Percentiles rank a stretch among this genome's conserved stretches.
Evolutionary conservation across 2,113 vertebrate species (phyloP).

Genomic region (Lophius piscatorius): DNA sequence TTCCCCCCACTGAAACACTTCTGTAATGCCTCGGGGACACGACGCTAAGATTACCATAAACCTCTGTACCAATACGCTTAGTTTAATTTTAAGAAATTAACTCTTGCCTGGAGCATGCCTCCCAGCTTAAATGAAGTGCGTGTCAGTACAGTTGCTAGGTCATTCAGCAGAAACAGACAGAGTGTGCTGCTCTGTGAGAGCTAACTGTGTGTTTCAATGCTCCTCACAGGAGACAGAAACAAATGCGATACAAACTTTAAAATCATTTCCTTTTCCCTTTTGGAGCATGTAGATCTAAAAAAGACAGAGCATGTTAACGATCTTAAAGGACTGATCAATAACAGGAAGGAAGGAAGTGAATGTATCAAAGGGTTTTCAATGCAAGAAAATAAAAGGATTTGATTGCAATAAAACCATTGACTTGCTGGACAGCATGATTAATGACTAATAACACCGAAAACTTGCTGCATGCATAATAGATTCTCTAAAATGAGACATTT

Average conservation of each 20-base stretch:
- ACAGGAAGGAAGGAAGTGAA: constrained; percentile 13
- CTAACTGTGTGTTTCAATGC: constrained; percentile 72
- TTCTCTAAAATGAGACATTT: too few species aligned
- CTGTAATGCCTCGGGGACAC: constrained; percentile 67
- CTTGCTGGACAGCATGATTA: not conserved
- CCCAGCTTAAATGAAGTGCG: constrained; percentile 68
- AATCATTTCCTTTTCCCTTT: constrained; percentile 60
- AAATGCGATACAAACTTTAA: constrained; percentile 61
- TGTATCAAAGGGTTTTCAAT: not conserved
- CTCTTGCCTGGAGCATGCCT: constrained; percentile 78
- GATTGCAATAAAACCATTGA: not conserved
- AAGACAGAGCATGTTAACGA: constrained; percentile 40
- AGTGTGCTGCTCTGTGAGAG: constrained; percentile 57
- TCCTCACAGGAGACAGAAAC: constrained; percentile 64
- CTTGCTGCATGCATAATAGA: too few species aligned
- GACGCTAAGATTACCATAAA: constrained; percentile 78
- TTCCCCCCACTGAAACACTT: constrained; percentile 54
- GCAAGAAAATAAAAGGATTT: not conserved
- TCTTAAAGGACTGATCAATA: constrained; percentile 42
- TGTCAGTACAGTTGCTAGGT: constrained; percentile 53
- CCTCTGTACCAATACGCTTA: constrained; percentile 76
- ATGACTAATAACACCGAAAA: not conserved
- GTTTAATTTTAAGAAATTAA: constrained; percentile 82
- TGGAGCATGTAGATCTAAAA: constrained; percentile 66
- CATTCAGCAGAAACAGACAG: constrained; percentile 32